Evolutionary conservation across 2,888 invertebrate species (phyloP), one percentile per base, ranked within the genome.

Genomic region (Leptinotarsa tumamoca): DNA sequence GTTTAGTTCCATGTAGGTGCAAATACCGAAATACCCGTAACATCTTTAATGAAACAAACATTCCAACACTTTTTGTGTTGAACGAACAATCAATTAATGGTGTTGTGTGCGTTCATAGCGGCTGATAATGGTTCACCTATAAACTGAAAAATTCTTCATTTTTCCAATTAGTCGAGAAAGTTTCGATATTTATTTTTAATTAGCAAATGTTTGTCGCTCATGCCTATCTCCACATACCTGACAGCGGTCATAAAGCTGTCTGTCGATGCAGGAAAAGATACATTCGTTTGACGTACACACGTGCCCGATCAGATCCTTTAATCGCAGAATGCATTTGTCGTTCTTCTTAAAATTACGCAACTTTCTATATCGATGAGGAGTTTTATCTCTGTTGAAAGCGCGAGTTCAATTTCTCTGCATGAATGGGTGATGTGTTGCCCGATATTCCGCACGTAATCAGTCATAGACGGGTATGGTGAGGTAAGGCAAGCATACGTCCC

Each of bases 331-430:
- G 69, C 54, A 33, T 56, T 56, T 33, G 56, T 33, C 43, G 63
- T 63, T 18, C 27, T 33, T 43, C 27, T 43, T 23, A 4, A 33
- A 17, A 33, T 69, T 69, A 56, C 69, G 69, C 56, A 69, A 54
- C 51, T 56, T 56, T 69, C 54, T 69, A 69, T 56, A 43, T 33
- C 63, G 58, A 58, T 61, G 61, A 23, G 27, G 23, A 69, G 33
- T 18, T 69, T 18, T 13, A 69, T 69, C 54, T 56, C 13, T 13
- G 54, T 54, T 54, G 69, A 69, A 56, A 69, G 69, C 54, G 69
- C 54, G 27, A 69, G n/a, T 69, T 69, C 43, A 69, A 51, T 68
- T 69, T 69, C 56, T 69, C 54, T 56, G 69, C 69, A 69, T 69
- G 69, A 54, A 56, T 56, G 43, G 69, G 18, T 54, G 56, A 54